A percentile compares a stretch with the other conserved stretches of the same genome.
Conservation (phyloP, 2,888 invertebrate genomes). For the Oxyteleia sp. region DNA sequence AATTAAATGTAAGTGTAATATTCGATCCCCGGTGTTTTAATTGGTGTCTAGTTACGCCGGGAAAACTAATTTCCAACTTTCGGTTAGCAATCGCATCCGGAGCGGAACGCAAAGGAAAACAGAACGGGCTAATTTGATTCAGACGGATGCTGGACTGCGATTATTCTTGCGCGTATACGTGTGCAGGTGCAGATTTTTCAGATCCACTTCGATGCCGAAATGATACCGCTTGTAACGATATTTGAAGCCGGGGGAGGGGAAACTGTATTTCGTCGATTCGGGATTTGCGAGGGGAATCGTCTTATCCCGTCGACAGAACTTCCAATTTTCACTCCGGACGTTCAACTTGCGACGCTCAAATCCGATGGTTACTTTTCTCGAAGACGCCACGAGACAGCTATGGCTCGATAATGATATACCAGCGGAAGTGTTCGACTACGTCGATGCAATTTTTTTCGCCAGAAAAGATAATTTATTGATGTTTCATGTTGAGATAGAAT, state of each 20-base stretch:
- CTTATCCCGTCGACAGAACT: constrained; percentile 66
- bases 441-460: constrained; percentile 19
- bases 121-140: constrained; percentile 35
- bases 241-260: constrained; percentile 21
- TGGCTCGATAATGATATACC: constrained; percentile 68
- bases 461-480: background rate
- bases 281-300: constrained; percentile 59
- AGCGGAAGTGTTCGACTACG: constrained; percentile 28
- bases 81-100: constrained; percentile 52
- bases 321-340: constrained; percentile 67
- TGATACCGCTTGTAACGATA: constrained; percentile 43
- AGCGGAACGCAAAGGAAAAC: constrained; percentile 38
- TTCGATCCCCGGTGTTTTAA: constrained; percentile 56
- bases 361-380: constrained; percentile 55
- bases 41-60: constrained; percentile 51
- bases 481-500: background rate
- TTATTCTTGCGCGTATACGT: constrained; percentile 5
- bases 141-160: constrained; percentile 12
- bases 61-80: constrained; percentile 67
- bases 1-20: constrained; percentile 67
- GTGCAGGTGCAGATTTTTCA: constrained; percentile 20
- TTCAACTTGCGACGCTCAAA: constrained; percentile 67
- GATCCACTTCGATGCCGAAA: constrained; percentile 16
- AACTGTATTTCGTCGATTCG: constrained; percentile 52
- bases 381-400: constrained; percentile 52